These are phyloP conservation scores for Thymelicus sylvestris DNA, from an alignment of 2,888 invertebrate genomes.

Conservation along the genomic window DNA sequence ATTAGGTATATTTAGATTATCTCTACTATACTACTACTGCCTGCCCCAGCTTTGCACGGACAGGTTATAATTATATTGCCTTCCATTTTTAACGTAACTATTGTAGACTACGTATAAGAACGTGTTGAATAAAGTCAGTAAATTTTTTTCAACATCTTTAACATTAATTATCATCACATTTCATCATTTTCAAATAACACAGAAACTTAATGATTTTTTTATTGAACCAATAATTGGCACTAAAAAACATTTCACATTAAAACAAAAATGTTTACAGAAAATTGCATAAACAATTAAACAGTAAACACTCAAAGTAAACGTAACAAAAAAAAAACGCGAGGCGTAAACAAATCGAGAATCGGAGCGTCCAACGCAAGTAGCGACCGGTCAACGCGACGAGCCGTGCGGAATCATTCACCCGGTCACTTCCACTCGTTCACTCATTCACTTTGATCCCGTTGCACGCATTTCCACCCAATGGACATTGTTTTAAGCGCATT, in stretches of 20 bases:
- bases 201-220: too few relatives aligned
- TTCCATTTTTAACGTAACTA: too few relatives aligned
- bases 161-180: too few relatives aligned
- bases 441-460: slow-evolving; percentile 73
- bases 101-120: too few relatives aligned
- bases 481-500: slow-evolving; percentile 47
- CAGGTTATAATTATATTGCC: too few relatives aligned
- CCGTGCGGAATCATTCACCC: slow-evolving; percentile 45
- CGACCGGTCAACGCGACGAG: slow-evolving; percentile 36
- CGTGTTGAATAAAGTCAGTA: too few relatives aligned
- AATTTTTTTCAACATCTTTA: too few relatives aligned
- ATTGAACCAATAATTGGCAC: neutral
- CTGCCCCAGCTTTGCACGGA: too few relatives aligned
- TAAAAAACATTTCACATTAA: neutral
- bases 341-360: slow-evolving; percentile 33
- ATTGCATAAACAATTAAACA: slow-evolving; percentile 7
- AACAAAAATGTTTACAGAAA: neutral
- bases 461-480: slow-evolving; percentile 72
- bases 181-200: too few relatives aligned
- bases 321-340: slow-evolving; percentile 34
- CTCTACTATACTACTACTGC: too few relatives aligned
- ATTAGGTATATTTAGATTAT: too few relatives aligned
- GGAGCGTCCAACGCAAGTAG: slow-evolving; percentile 29
- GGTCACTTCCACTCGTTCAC: slow-evolving; percentile 66
- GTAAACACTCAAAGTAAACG: slow-evolving; percentile 13